Percentiles rank a stretch among this genome's conserved stretches.
phyloP scores from a whole-genome alignment of 1,140 invertebrate genomes.

The Gonioctena quinquepunctata region DNA sequence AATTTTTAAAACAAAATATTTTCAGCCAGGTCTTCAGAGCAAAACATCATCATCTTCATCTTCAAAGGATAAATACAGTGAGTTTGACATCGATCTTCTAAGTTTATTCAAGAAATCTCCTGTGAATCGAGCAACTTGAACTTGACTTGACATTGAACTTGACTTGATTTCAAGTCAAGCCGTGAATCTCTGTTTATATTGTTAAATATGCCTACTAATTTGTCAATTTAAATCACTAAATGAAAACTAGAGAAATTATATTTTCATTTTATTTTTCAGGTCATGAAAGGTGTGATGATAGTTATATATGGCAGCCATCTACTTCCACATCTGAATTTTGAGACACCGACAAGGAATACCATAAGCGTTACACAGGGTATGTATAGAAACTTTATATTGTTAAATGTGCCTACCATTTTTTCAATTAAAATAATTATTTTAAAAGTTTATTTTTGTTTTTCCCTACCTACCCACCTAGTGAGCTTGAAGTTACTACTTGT shows the following conservation, averaged over 20 bases:
- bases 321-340: not conserved
- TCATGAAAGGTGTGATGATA: not conserved
- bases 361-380: not conserved
- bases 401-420: not conserved
- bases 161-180: no score
- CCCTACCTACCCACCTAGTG: not conserved
- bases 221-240: not conserved
- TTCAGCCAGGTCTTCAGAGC: no score
- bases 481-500: no score
- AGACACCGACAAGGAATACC: not conserved
- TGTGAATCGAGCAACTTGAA: no score
- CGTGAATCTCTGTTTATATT: no score
- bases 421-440: not conserved
- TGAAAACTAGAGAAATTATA: not conserved
- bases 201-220: not conserved
- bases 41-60: no score
- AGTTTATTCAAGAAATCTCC: no score
- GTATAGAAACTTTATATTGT: not conserved
- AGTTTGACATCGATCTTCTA: no score
- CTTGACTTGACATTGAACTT: no score
- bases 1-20: no score
- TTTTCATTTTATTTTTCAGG: not conserved
- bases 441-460: not conserved
- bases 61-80: no score
- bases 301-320: not conserved